Evolutionary conservation across 2,113 vertebrate species (phyloP), one percentile per base, ranked within the genome.

Genomic region (Chloropsis cyanopogon): DNA sequence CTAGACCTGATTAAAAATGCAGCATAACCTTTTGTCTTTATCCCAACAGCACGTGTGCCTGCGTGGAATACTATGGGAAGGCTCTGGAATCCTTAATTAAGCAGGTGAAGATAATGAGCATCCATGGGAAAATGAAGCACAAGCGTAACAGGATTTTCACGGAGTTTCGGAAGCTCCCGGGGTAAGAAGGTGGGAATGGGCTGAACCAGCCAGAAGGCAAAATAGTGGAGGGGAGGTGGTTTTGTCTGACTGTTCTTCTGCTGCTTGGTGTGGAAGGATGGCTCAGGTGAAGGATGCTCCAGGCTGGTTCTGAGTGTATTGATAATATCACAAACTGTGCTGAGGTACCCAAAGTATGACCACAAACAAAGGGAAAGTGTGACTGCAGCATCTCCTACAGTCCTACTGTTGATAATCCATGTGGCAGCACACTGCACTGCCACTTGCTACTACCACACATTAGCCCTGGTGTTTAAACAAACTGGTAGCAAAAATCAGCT

Each of bases 81-180:
- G 99, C 98, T 17, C 96, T 99, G 96, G 98, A 99, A 92, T 94
- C 80, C 14, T 97, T 99, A 63, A 82, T 99, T 56, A 99, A 98
- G 89, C 97, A 98, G n/a, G 98, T 98, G 73, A 92, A 83, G 31
- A 96, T 99, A 63, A 97, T 97, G 98, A 98, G 98, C 95, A 98
- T 99, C 93, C 99, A 99, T 0, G 99, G 99, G 22, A 99, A 99
- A 92, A 99, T 99, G 99, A 99, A 99, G 37, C 90, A 98, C 68
- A 99, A 99, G 31, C 98, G 99, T 22, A 99, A 99, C 97, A 99
- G 97, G 96, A 99, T 99, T 93, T 99, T 99, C 70, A 98, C 98
- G 0, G 98, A 97, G 66, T 99, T 99, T 44, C 97, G 99, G 39
- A 83, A 96, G 29, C 88, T 99, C 56, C 98, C 98, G 5, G 99